phyloP scores from a whole-genome alignment of 2,888 invertebrate genomes.

The Pterostichus niger region DNA sequence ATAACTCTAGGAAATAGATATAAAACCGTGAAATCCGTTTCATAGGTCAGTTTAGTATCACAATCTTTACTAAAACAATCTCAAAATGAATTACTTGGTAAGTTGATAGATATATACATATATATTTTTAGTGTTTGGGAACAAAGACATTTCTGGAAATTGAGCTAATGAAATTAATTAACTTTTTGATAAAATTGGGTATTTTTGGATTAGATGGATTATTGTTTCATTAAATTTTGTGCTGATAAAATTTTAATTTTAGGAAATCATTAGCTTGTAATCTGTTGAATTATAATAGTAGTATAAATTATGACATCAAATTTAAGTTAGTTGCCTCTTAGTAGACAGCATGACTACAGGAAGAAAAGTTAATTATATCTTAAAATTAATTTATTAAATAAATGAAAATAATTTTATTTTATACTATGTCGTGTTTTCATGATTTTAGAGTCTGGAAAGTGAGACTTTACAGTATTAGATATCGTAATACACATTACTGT shows the following conservation, averaged over 20 bases:
- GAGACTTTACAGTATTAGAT: too few species aligned
- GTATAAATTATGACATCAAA: background rate
- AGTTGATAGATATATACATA: constrained; percentile 47
- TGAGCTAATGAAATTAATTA: too few species aligned
- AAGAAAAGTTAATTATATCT: background rate
- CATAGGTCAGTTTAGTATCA: constrained; percentile 51
- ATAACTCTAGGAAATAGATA: constrained; percentile 18
- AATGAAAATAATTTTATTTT: too few species aligned
- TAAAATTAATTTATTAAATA: background rate
- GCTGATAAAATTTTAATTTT: constrained; percentile 22
- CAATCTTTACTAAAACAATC: constrained; percentile 27
- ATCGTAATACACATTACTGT: too few species aligned
- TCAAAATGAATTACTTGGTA: constrained; percentile 68
- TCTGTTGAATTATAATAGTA: background rate
- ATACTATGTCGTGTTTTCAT: too few species aligned
- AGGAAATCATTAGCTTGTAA: background rate
- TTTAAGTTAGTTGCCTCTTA: background rate
- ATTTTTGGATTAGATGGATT: background rate
- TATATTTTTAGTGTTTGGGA: background rate
- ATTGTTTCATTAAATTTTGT: constrained; percentile 13
- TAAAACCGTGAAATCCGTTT: constrained; percentile 41
- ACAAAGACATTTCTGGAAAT: too few species aligned
- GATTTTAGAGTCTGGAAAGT: too few species aligned
- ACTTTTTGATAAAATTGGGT: constrained; percentile 1
- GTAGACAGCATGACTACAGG: background rate